A percentile compares a stretch with the other conserved stretches of the same genome.
These are phyloP conservation scores for Rostratula benghalensis DNA, from an alignment of 2,113 vertebrate species.

Conservation along the genomic window DNA sequence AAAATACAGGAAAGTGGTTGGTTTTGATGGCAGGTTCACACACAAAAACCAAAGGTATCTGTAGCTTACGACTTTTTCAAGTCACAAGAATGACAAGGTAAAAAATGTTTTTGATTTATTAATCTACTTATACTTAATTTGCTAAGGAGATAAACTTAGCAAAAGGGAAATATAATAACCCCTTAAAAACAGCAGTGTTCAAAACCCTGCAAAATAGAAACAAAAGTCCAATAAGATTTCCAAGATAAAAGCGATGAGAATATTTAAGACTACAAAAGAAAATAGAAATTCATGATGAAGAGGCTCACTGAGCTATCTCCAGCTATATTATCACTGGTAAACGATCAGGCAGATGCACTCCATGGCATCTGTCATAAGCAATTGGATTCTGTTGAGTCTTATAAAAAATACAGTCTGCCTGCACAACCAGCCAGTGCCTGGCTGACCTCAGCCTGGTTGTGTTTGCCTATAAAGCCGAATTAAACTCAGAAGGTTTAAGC, in stretches of 20 bases:
- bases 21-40: background rate
- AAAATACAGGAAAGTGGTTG: background rate
- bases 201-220: background rate
- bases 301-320: background rate
- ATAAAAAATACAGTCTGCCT: background rate
- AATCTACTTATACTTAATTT: background rate
- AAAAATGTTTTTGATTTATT: background rate
- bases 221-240: background rate
- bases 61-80: background rate
- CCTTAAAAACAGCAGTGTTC: background rate
- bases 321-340: background rate
- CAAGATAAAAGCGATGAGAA: background rate
- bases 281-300: conserved; percentile 9
- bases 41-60: background rate
- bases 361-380: background rate
- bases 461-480: background rate
- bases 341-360: background rate
- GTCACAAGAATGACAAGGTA: background rate
- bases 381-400: background rate
- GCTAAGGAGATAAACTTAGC: background rate
- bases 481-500: background rate
- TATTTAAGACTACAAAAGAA: conserved; percentile 32
- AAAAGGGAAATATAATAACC: background rate
- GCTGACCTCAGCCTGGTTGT: background rate
- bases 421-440: background rate